Evolutionary conservation across 2,888 invertebrate genomes (phyloP).

Genomic region (Agrochola lota): DNA sequence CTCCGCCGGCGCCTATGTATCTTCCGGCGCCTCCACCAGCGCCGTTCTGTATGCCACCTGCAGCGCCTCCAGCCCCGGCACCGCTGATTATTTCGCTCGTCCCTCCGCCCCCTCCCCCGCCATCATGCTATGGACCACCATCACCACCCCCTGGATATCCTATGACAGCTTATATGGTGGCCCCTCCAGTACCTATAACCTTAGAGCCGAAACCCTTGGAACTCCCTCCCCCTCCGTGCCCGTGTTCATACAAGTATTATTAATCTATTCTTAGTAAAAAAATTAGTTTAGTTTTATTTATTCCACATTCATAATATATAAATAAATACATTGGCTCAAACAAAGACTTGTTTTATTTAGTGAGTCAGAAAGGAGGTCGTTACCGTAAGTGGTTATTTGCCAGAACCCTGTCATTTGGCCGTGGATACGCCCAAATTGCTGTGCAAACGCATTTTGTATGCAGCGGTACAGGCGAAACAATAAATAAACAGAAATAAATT

Average conservation of each 20-base stretch:
- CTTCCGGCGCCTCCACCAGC: slow-evolving; percentile 59
- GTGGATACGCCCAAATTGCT: slow-evolving; percentile 68
- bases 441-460: slow-evolving; percentile 60
- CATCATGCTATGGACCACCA: slow-evolving; percentile 67
- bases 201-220: slow-evolving; percentile 83
- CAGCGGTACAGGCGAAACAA: slow-evolving; percentile 53
- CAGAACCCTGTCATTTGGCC: slow-evolving; percentile 62
- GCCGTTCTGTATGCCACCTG: slow-evolving; percentile 59
- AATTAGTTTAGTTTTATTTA: slow-evolving; percentile 65
- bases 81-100: slow-evolving; percentile 79
- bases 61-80: slow-evolving; percentile 65
- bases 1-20: slow-evolving; percentile 51
- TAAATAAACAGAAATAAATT: slow-evolving; percentile 2
- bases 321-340: slow-evolving; percentile 51
- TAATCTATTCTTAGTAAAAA: slow-evolving; percentile 39
- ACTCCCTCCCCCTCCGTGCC: slow-evolving; percentile 55
- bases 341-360: slow-evolving; percentile 47
- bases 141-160: slow-evolving; percentile 77
- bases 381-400: slow-evolving; percentile 46
- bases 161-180: slow-evolving; percentile 84
- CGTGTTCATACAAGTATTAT: slow-evolving; percentile 69
- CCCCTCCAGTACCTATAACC: slow-evolving; percentile 82
- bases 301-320: slow-evolving; percentile 40
- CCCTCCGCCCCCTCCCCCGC: slow-evolving; percentile 73
- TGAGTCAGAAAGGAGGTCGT: slow-evolving; percentile 42